A percentile compares a stretch with the other conserved stretches of the same genome.
These are phyloP conservation scores for Epinephelus lanceolatus DNA, from an alignment of 2,113 vertebrate genomes.

Conservation along the genomic window DNA sequence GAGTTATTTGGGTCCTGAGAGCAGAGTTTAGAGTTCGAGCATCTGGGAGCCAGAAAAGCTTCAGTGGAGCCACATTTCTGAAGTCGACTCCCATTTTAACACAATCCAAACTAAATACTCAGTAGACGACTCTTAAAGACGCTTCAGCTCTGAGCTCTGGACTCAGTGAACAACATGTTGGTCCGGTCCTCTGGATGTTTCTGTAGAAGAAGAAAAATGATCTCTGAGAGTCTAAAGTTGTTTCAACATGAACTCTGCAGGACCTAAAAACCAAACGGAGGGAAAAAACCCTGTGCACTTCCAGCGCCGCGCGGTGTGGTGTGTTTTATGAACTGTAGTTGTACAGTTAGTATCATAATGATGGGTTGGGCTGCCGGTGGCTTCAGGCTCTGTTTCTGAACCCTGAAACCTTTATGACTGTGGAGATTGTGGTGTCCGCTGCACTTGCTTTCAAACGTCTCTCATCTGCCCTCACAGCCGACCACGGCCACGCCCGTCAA, in stretches of 20 bases:
- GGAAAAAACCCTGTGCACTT: not conserved
- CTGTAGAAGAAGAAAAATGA: not conserved
- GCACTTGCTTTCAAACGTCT: slow-evolving; percentile 48
- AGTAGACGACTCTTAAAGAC: not conserved
- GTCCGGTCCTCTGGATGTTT: not conserved
- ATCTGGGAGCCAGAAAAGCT: slow-evolving; percentile 19
- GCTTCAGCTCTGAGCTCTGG: slow-evolving; percentile 12
- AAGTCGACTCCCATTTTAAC: slow-evolving; percentile 14
- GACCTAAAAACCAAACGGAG: slow-evolving; percentile 6
- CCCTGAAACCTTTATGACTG: slow-evolving; percentile 37
- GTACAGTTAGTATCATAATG: slow-evolving; percentile 44
- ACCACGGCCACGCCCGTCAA: slow-evolving; percentile 5
- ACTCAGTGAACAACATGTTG: not conserved
- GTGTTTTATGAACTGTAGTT: slow-evolving; percentile 38
- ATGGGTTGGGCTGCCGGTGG: slow-evolving; percentile 37
- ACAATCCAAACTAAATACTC: slow-evolving; percentile 39
- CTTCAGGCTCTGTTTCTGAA: slow-evolving; percentile 34
- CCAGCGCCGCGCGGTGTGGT: not conserved
- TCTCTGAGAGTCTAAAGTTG: not conserved
- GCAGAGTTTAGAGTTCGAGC: slow-evolving; percentile 16
- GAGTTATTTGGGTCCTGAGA: slow-evolving; percentile 17
- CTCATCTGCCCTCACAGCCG: slow-evolving; percentile 15
- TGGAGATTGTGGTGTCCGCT: slow-evolving; percentile 47
- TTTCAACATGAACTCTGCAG: slow-evolving; percentile 29
- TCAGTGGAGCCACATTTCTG: slow-evolving; percentile 20